Evolutionary conservation across 1,140 invertebrate species (phyloP).

Genomic region (Saxidomus purpurata): DNA sequence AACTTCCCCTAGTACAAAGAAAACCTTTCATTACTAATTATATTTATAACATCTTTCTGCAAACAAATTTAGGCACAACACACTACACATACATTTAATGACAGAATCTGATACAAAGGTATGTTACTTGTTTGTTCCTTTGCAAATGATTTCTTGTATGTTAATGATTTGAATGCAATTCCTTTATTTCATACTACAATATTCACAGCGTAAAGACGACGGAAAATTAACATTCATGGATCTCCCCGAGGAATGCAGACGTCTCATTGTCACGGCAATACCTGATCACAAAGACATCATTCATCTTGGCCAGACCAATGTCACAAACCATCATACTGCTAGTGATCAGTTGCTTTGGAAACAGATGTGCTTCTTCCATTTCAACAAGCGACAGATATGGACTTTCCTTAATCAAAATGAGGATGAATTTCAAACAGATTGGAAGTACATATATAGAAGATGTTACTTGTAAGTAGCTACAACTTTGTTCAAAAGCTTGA

Average conservation of each 20-base stretch:
- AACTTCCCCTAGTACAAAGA: too few species aligned
- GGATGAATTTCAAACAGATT: slow-evolving; percentile 72
- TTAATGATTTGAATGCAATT: too few species aligned
- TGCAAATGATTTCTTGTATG: too few species aligned
- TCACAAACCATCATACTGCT: slow-evolving; percentile 92
- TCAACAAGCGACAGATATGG: slow-evolving; percentile 94
- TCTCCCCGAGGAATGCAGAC: slow-evolving; percentile 96
- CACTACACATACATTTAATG: too few species aligned
- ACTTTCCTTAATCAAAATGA: slow-evolving; percentile 87
- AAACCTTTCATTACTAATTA: too few species aligned
- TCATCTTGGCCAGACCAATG: slow-evolving; percentile 91
- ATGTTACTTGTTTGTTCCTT: too few species aligned
- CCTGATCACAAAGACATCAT: slow-evolving; percentile 97
- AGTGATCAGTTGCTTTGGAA: slow-evolving; percentile 97
- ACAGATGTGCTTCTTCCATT: slow-evolving; percentile 96
- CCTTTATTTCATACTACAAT: too few species aligned
- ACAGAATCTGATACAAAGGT: too few species aligned
- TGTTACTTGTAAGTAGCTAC: slow-evolving; percentile 80
- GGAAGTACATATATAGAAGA: slow-evolving; percentile 81
- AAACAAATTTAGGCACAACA: too few species aligned
- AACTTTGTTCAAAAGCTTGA: too few species aligned
- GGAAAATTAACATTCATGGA: slow-evolving; percentile 94
- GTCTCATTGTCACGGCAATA: slow-evolving; percentile 95
- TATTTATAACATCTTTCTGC: too few species aligned
- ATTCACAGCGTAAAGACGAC: slow-evolving; percentile 93